These are phyloP conservation scores for Mohoua ochrocephala DNA, from an alignment of 2,113 vertebrate genomes.

Conservation along the genomic window DNA sequence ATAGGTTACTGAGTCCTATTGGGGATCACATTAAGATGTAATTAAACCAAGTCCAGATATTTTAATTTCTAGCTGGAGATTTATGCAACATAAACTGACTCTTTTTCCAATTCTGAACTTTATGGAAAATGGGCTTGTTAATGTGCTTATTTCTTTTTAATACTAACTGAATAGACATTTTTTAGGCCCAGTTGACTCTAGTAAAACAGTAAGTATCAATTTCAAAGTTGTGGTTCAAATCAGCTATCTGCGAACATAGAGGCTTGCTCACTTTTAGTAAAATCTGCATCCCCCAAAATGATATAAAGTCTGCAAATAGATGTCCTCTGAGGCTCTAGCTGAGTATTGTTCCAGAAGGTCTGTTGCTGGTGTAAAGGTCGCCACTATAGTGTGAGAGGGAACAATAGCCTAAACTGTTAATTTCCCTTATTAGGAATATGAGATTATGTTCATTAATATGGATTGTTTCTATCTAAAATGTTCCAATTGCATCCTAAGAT, in stretches of 20 bases:
- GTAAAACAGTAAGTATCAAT: conserved; percentile 36
- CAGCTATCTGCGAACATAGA: conserved; percentile 18
- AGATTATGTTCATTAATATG: background rate
- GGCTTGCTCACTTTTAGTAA: conserved; percentile 43
- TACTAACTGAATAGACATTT: conserved; percentile 43
- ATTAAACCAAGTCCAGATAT: conserved; percentile 10
- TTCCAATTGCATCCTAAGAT: background rate
- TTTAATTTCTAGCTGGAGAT: conserved; percentile 35
- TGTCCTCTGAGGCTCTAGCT: background rate
- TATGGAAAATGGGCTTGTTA: conserved; percentile 16
- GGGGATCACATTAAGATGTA: conserved; percentile 32
- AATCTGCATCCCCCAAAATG: conserved; percentile 7
- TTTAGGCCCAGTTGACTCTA: conserved; percentile 44
- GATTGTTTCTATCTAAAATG: background rate
- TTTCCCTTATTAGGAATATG: background rate
- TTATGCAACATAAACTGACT: background rate
- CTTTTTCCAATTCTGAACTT: background rate
- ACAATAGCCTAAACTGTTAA: background rate
- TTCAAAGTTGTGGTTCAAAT: conserved; percentile 45
- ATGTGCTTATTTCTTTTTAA: conserved; percentile 58
- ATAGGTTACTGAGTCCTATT: background rate
- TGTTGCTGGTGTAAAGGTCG: background rate
- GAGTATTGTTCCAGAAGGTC: background rate
- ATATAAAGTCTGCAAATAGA: background rate
- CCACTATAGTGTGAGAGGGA: background rate